Evolutionary conservation across 2,113 vertebrate species (phyloP).

Genomic region (human): DNA sequence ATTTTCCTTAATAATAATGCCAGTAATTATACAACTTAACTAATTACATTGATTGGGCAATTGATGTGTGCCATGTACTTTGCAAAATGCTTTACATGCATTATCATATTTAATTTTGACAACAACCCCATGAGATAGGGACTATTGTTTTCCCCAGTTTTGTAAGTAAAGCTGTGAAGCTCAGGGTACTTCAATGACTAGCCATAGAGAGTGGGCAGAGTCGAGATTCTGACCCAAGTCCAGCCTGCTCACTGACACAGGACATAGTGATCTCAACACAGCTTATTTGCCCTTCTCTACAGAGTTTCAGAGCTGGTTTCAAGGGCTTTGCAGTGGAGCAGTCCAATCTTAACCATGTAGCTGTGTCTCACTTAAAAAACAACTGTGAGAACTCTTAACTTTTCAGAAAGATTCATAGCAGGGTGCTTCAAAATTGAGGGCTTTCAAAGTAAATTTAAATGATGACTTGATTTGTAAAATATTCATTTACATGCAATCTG

Average conservation of each 20-base stretch:
- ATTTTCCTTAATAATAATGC: slow-evolving; percentile 2
- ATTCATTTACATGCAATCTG: neutral
- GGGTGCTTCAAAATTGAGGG: slow-evolving; percentile 14
- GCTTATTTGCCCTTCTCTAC: rapidly evolving
- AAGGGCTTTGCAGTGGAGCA: neutral
- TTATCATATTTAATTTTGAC: slow-evolving; percentile 25
- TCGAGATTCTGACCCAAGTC: neutral
- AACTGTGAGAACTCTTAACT: neutral
- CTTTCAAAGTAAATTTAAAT: slow-evolving; percentile 32
- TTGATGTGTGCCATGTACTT: neutral
- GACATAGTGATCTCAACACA: rapidly evolving
- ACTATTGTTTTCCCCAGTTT: neutral
- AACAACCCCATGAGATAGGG: neutral
- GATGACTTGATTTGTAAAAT: slow-evolving; percentile 52
- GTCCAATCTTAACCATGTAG: neutral
- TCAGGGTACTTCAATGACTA: neutral
- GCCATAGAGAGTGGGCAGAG: rapidly evolving
- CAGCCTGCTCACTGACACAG: neutral
- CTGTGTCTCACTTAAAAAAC: neutral
- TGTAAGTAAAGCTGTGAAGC: neutral
- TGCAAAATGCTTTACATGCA: neutral
- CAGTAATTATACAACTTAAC: neutral
- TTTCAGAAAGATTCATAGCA: slow-evolving; percentile 25
- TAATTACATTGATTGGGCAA: slow-evolving; percentile 13
- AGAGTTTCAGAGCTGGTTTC: neutral